Evolutionary conservation across 2,113 vertebrate genomes (phyloP), one percentile per base, ranked within the genome.

Genomic region (Diphyllodes magnificus): DNA sequence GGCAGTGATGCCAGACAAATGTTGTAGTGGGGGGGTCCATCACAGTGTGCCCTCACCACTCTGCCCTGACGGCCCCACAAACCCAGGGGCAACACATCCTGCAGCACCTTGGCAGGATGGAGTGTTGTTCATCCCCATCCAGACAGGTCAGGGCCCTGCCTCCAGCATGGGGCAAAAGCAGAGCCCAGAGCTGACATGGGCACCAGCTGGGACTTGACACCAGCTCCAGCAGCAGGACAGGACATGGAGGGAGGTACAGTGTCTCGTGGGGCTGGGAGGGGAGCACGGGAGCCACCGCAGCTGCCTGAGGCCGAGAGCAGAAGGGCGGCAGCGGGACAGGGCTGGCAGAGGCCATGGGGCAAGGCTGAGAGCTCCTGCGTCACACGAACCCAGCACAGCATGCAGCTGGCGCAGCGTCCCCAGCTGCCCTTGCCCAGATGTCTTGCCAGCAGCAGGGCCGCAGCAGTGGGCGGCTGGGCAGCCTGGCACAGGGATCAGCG

Each of bases 1-100:
- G 60, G 40, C 61, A 56, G 45, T 2, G 3, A 57, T 21, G 37
- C 30, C 21, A 64, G 51, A 6, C 42, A n/a, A 35, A 37, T 23
- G 24, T n/a, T 0, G 1, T n/a, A 24, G 15, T 0, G 0, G 23
- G 9, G 30, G 6, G 14, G 39, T 81, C 25, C 31, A 54, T 13
- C 47, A 47, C 2, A 4, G 24, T 17, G n/a, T 50, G 51, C 13
- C 23, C 23, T 0, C 28, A 44, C 10, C 1, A 3, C 1, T 7
- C n/a, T 35, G 42, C 30, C 50, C 75, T 63, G 33, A 31, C 3
- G 1, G 9, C 13, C 27, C 45, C 49, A 24, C 0, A 0, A 82
- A 16, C 42, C 61, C 3, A 1, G 16, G 16, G 24, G 10, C 57
- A 85, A 51, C 45, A 39, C 0, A 0, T 49, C 22, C 63, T 18